These are phyloP conservation scores for Myotis pilosus DNA, from an alignment of 2,797 vertebrate genomes.

Conservation along the genomic window DNA sequence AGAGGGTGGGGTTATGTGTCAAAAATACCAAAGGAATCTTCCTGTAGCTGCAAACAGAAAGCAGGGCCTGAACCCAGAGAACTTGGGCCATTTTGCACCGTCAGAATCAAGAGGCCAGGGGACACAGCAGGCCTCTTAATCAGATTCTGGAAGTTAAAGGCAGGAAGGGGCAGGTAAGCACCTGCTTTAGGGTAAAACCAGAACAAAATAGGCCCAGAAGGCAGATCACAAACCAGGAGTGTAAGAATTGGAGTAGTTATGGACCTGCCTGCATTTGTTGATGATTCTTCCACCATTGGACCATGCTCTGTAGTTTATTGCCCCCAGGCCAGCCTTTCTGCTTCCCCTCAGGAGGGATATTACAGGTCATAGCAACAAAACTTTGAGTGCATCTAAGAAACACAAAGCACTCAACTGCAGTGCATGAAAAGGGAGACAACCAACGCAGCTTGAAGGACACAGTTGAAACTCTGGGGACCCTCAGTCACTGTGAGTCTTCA, in stretches of 20 bases:
- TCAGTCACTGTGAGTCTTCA: not conserved
- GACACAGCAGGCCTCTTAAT: not conserved
- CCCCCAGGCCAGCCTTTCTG: not conserved
- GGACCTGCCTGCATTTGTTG: not conserved
- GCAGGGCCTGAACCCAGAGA: not conserved
- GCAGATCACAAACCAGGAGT: not conserved
- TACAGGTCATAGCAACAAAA: not conserved
- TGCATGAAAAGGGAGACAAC: not conserved
- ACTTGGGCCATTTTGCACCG: not conserved
- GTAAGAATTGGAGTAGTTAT: not conserved
- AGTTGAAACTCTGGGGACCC: not conserved
- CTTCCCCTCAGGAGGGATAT: not conserved
- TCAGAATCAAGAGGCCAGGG: not conserved
- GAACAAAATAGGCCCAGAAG: not conserved
- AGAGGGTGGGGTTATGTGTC: not conserved
- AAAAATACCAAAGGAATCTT: constrained; percentile 40
- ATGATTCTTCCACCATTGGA: not conserved
- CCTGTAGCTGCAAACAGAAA: not conserved
- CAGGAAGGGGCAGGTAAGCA: not conserved
- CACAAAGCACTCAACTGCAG: not conserved
- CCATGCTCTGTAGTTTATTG: not conserved
- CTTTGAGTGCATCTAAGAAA: not conserved
- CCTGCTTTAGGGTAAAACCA: not conserved
- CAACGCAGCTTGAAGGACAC: not conserved
- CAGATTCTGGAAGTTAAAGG: not conserved